Base-by-base conservation (phyloP, 2,888 invertebrate genomes). In the Cetonia aurata region DNA sequence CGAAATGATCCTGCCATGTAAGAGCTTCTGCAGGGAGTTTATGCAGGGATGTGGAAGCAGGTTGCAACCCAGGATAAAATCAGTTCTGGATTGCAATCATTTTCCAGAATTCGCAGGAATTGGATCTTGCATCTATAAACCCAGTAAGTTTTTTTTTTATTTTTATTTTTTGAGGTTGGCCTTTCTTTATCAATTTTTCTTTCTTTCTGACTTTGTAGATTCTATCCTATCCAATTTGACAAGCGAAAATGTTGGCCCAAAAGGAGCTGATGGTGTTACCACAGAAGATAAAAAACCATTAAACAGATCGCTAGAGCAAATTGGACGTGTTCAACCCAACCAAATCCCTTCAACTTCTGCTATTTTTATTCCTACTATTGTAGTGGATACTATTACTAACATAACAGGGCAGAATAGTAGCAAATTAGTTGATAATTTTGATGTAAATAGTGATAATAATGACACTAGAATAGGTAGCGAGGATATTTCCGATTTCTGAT, bases 1-100 rank as follows among this genome's bases (percentile, higher is more conserved):
- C 59, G 87, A 89, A 31, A 84, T 92, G 70, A 86, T 92, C 71
- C 86, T 92, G 13, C 93, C 94, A 0, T 96, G 96, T 78, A 89
- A 93, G 41, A 91, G 93, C 75, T 96, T 95, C 83, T 96, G 96
- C 83, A 89, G 92, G 72, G 91, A 93, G 66, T 96, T 96, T 82
- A 91, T 93, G 88, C 87, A 89, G 1, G 94, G 95, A 17, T 96
- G 96, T 83, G 94, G 94, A 0, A 88, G 89, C 73, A 88, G 95
- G 0, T 82, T 96, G 65, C 89, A 93, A 0, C 89, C 90, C 3
- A 88, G 91, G 42, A 88, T 95, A 72, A 90, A 90, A 46, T 89
- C 90, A 42, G 87, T 89, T 69, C 88, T 96, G 74, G 93, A 95
- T 83, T 96, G 95, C 80, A 89, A 90, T 53, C 87, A 89, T 69